phyloP scores from a whole-genome alignment of 2,797 vertebrate genomes.

The Toxotes lorentzi region DNA sequence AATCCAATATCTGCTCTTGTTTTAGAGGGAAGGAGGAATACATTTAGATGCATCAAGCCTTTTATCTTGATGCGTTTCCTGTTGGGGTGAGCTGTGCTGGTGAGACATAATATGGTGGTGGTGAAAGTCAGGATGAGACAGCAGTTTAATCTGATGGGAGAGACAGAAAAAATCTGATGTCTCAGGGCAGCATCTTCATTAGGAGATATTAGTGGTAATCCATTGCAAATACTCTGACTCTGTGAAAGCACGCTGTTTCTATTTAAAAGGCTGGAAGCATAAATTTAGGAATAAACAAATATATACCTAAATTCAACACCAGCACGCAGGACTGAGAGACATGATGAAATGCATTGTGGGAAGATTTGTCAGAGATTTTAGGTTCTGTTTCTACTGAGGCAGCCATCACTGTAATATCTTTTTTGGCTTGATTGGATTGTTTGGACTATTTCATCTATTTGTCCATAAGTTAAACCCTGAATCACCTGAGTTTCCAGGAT shows the following conservation, averaged over 20 bases:
- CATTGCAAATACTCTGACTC: neutral
- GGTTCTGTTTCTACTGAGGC: neutral
- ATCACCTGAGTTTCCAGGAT: no score
- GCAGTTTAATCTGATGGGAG: constrained; percentile 2
- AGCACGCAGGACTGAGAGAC: neutral
- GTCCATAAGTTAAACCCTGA: neutral
- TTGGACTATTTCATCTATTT: neutral
- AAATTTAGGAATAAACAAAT: neutral
- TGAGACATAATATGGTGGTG: neutral
- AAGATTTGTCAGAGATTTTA: neutral
- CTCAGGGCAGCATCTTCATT: neutral
- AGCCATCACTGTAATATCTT: neutral
- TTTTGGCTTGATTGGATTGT: neutral
- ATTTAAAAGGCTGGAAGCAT: neutral
- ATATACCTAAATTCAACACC: neutral
- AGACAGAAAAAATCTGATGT: neutral
- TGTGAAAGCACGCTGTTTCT: neutral
- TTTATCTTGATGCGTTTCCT: constrained; percentile 14
- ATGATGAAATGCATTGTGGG: neutral
- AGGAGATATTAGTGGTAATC: neutral
- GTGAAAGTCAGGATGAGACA: neutral
- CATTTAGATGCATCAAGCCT: neutral
- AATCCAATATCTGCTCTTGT: neutral
- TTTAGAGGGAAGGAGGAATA: neutral
- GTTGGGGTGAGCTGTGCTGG: neutral